A percentile compares a stretch with the other conserved stretches of the same genome.
Evolutionary conservation across 2,113 vertebrate genomes (phyloP).

Genomic region (Thunnus thynnus): DNA sequence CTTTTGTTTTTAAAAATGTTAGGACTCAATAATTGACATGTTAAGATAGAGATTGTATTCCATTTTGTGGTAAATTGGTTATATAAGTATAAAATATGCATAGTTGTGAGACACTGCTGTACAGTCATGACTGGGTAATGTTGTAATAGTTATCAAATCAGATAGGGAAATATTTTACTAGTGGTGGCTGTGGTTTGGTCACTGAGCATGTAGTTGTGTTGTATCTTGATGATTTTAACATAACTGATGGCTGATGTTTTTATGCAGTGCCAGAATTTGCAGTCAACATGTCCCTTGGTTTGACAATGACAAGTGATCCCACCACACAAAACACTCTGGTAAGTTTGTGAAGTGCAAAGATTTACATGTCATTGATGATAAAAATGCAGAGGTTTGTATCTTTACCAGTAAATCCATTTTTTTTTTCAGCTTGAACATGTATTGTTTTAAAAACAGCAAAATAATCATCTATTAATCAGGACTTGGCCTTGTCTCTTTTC

Average conservation of each 20-base stretch:
- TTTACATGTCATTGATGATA: background rate
- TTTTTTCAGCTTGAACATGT: no score
- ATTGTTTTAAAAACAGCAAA: no score
- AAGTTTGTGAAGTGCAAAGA: slow-evolving; percentile 43
- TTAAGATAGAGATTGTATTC: background rate
- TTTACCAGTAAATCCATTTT: no score
- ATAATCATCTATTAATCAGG: background rate
- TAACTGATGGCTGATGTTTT: slow-evolving; percentile 13
- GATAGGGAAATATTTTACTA: background rate
- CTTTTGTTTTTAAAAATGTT: no score
- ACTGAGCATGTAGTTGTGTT: background rate
- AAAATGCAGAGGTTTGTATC: background rate
- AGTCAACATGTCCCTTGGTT: slow-evolving; percentile 83
- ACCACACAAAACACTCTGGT: slow-evolving; percentile 60
- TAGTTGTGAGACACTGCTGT: no score
- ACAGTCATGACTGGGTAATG: no score
- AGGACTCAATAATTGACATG: no score
- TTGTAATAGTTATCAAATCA: no score
- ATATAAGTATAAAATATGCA: no score
- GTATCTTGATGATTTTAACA: background rate
- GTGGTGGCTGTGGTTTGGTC: background rate
- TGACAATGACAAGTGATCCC: slow-evolving; percentile 72
- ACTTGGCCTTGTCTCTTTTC: background rate
- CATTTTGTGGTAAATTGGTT: no score
- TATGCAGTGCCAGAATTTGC: slow-evolving; percentile 67